Percentiles rank a stretch among this genome's conserved stretches.
phyloP scores from a whole-genome alignment of 2,113 vertebrate species.

The Zosterops lateralis region DNA sequence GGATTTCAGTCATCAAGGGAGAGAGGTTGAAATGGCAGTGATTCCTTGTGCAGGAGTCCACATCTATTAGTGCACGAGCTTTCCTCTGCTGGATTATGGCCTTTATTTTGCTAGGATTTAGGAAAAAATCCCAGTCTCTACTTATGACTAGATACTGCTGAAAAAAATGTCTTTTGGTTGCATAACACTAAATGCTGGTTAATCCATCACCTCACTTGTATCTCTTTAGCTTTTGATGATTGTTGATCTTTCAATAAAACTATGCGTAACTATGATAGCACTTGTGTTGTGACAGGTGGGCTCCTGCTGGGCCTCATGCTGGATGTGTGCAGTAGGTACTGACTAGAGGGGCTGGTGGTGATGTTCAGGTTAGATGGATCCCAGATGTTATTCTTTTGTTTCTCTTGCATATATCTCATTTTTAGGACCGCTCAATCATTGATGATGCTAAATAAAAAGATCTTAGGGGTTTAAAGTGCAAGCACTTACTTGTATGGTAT shows the following conservation, averaged over 20 bases:
- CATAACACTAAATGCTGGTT: not conserved
- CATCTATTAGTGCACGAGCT: not conserved
- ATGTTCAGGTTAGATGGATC: not conserved
- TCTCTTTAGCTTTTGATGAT: not conserved
- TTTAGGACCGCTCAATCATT: not conserved
- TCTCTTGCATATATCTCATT: not conserved
- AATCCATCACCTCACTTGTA: not conserved
- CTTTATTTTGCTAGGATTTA: not conserved
- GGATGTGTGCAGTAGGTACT: not conserved
- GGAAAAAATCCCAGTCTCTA: not conserved
- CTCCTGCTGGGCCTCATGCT: not conserved
- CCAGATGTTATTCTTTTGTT: not conserved
- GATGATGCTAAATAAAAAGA: not conserved
- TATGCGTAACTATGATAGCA: not conserved
- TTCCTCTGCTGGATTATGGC: not conserved
- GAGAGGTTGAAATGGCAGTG: not conserved
- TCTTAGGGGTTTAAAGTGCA: not conserved
- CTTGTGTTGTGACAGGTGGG: not conserved
- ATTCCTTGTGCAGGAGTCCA: not conserved
- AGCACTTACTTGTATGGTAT: not conserved
- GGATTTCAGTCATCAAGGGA: not conserved
- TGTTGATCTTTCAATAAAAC: not conserved
- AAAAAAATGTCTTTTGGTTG: not conserved
- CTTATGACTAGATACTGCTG: not conserved
- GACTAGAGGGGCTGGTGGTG: not conserved